Conservation (phyloP, 2,888 invertebrate species). For the Bombyx huttoni region DNA sequence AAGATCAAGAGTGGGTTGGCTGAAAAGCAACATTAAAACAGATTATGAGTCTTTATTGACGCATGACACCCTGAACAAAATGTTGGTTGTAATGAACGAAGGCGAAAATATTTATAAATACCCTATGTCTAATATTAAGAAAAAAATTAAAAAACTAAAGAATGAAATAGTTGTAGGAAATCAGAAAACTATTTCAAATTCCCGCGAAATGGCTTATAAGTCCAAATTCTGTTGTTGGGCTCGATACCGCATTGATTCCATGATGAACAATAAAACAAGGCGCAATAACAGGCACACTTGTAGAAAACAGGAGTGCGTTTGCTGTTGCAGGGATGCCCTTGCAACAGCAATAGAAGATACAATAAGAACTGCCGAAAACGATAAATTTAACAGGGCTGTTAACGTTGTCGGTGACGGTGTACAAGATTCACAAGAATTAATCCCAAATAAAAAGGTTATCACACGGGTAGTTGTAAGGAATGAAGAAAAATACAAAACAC, state of each 20-base stretch:
- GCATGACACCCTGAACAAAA: constrained; percentile 44
- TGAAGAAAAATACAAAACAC: no score
- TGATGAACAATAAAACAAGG: constrained; percentile 7
- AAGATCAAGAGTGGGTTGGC: neutral
- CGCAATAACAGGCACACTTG: constrained; percentile 12
- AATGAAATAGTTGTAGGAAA: neutral
- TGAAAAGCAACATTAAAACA: neutral
- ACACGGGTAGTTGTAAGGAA: no score
- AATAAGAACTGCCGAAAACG: neutral
- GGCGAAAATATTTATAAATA: neutral
- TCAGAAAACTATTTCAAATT: neutral
- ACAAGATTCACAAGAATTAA: no score
- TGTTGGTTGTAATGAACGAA: constrained; percentile 27
- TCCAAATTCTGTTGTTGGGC: constrained; percentile 35
- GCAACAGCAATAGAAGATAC: neutral
- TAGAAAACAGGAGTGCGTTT: constrained; percentile 13
- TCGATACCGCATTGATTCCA: constrained; percentile 8
- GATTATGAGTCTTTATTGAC: constrained; percentile 20
- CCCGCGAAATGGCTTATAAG: constrained; percentile 2
- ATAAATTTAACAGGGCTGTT: constrained; percentile 1
- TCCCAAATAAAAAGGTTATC: no score
- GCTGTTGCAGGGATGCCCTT: constrained; percentile 30
- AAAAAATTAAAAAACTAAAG: constrained; percentile 5
- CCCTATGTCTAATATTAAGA: constrained; percentile 4
- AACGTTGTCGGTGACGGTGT: no score